Base-by-base conservation (phyloP, 2,888 invertebrate species). In the Aphodius sticticus region DNA sequence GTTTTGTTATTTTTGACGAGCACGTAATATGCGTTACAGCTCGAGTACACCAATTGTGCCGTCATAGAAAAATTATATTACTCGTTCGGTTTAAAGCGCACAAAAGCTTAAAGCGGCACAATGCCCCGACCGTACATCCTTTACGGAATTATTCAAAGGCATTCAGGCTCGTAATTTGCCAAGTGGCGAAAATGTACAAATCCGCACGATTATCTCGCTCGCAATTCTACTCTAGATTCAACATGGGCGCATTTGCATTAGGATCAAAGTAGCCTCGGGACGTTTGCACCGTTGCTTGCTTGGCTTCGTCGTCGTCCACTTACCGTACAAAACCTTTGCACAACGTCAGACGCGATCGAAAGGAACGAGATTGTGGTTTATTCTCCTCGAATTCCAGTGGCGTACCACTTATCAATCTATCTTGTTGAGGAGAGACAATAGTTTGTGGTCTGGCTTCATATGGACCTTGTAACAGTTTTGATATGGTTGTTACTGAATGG, bases 111-210 rank as follows among this genome's bases (percentile, higher is more conserved):
- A 53, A 53, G 53, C 53, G 7, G 53, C 7, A 53, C 53, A 12
- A 9, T 9, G 53, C 53, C 12, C 4, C 53, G 53, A 12, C 7
- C 9, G 53, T 12, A 53, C 53, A 53, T 53, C 53, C 53, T 53
- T 53, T 53, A 53, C 53, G 53, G 53, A 53, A 53, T 53, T 53
- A 53, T 53, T 53, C 53, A 53, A 53, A 53, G 53, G 53, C 7
- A 53, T 53, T 53, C 53, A 12, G 12, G 53, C 53, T 53, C 53
- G 53, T 53, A 53, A 53, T 53, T 53, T 53, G 53, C 53, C 53
- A 53, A 53, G 53, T 53, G 53, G 53, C 53, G 53, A 53, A 53
- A 53, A 53, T 53, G 53, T 53, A 53, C 53, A 53, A 53, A 53
- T 53, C 53, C 53, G 53, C 53, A 53, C 53, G 53, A 53, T 53